These are phyloP conservation scores for Nothocercus nigrocapillus DNA, from an alignment of 2,113 vertebrate genomes.

Conservation along the genomic window DNA sequence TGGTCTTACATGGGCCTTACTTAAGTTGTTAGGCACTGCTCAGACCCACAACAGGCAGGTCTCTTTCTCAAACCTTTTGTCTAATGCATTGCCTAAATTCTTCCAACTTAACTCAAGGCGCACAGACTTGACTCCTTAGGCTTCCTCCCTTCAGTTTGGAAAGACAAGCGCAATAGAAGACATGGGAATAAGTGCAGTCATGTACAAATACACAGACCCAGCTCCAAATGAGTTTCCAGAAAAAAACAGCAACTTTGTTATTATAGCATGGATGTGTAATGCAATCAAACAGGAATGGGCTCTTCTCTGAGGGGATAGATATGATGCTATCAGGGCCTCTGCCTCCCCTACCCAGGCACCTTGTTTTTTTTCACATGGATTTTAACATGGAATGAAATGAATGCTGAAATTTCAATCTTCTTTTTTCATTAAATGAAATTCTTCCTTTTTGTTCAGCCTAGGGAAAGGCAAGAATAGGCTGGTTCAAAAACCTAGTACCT, in stretches of 20 bases:
- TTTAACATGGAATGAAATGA: not conserved
- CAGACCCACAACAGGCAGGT: not conserved
- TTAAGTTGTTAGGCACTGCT: not conserved
- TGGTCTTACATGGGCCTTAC: not conserved
- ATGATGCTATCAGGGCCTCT: not conserved
- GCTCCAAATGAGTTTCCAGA: not conserved
- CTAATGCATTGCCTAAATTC: not conserved
- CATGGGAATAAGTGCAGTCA: not conserved
- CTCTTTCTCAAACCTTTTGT: not conserved
- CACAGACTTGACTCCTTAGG: not conserved
- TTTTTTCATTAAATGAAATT: not conserved
- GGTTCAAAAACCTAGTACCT: constrained; percentile 27
- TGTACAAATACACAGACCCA: not conserved
- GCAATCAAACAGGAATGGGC: not conserved
- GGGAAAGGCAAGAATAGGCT: not conserved
- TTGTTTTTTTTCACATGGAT: not conserved
- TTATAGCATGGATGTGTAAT: not conserved
- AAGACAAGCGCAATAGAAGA: not conserved
- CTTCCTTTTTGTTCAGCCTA: not conserved
- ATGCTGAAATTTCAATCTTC: not conserved
- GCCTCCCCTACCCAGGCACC: rapidly evolving
- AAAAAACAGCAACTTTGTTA: not conserved
- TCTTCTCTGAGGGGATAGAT: not conserved
- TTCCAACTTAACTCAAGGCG: not conserved
- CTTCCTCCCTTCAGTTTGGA: not conserved